Conservation (phyloP, 2,113 vertebrate genomes). For the Rousettus leschenaultii region DNA sequence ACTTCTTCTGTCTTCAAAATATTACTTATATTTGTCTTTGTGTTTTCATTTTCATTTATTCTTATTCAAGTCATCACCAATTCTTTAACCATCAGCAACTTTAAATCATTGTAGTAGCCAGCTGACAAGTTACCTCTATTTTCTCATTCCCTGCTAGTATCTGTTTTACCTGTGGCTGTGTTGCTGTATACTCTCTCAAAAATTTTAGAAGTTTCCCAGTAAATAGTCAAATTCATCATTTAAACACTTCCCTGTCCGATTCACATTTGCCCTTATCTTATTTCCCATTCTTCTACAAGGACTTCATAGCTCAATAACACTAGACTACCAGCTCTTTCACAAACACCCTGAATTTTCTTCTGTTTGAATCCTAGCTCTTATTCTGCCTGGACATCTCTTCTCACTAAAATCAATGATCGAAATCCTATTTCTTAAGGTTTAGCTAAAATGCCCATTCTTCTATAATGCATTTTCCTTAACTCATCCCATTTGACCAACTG, state of each 20-base stretch:
- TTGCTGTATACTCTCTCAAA: not conserved
- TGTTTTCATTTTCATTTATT: not conserved
- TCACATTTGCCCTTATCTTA: not conserved
- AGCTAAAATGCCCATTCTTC: not conserved
- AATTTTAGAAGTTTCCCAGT: not conserved
- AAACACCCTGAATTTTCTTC: not conserved
- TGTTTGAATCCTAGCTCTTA: not conserved
- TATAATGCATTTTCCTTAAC: not conserved
- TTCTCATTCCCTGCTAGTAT: not conserved
- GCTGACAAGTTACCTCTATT: not conserved
- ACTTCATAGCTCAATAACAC: not conserved
- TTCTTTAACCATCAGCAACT: not conserved
- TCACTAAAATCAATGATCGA: not conserved
- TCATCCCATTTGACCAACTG: not conserved
- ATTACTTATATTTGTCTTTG: slow-evolving; percentile 13
- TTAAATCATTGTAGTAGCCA: not conserved
- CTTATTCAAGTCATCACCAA: not conserved
- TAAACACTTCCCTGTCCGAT: not conserved
- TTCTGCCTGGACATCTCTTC: not conserved
- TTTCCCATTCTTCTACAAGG: not conserved
- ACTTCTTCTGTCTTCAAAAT: not conserved
- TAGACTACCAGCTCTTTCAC: not conserved
- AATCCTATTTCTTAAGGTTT: not conserved
- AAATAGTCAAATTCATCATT: not conserved
- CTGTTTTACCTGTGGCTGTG: not conserved